Percentiles rank a stretch among this genome's conserved stretches.
Evolutionary conservation across 2,113 vertebrate species (phyloP).

Genomic region (Anguilla japonica): DNA sequence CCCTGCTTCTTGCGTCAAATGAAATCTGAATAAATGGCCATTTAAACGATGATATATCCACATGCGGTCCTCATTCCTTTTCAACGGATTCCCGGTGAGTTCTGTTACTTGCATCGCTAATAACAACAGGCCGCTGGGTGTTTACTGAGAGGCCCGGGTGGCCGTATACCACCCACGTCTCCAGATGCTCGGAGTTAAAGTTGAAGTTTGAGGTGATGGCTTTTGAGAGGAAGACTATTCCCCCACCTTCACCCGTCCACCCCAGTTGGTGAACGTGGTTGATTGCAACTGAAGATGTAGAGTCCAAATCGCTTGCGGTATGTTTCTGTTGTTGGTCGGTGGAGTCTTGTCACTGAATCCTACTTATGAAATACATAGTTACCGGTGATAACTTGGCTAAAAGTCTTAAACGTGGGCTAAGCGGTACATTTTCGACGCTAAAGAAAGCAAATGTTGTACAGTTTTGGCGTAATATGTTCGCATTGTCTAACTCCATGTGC

Average conservation of each 20-base stretch:
- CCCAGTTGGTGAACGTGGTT: not conserved
- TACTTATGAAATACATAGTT: not conserved
- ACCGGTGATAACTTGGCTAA: not conserved
- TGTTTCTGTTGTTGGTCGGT: not conserved
- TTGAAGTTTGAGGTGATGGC: conserved; percentile 12
- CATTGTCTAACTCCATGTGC: not conserved
- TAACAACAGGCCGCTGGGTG: not conserved
- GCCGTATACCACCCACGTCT: not conserved
- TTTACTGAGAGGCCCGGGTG: not conserved
- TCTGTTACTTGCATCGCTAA: not conserved
- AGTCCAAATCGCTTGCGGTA: not conserved
- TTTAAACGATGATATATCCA: too few relatives aligned
- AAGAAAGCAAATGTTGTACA: not conserved
- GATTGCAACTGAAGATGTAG: not conserved
- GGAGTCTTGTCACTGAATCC: not conserved
- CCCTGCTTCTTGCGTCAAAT: too few relatives aligned
- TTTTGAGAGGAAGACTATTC: not conserved
- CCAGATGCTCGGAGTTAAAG: not conserved
- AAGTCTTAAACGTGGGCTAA: not conserved
- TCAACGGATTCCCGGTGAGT: not conserved
- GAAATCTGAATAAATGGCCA: too few relatives aligned
- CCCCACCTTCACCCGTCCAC: not conserved
- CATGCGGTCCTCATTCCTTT: too few relatives aligned
- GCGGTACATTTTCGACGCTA: not conserved
- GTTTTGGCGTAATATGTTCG: not conserved